Percentiles rank a stretch among this genome's conserved stretches.
Conservation (phyloP, 2,888 invertebrate genomes). For the Lasioglossum morio region DNA sequence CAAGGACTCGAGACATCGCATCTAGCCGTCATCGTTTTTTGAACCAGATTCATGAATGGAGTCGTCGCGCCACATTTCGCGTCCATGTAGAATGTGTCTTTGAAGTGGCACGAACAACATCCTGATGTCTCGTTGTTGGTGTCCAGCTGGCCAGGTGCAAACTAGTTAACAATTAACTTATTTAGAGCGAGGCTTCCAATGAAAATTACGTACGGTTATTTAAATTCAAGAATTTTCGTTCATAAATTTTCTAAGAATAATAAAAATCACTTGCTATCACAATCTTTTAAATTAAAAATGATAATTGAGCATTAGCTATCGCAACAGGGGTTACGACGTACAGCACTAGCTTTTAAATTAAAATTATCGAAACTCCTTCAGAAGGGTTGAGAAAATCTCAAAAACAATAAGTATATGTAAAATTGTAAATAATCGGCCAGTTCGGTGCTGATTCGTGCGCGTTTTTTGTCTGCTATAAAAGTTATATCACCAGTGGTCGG, state of each 20-base stretch:
- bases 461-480: too few relatives aligned
- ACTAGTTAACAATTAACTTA: conserved; percentile 45
- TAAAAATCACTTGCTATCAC: background rate
- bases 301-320: too few relatives aligned
- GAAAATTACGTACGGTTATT: background rate
- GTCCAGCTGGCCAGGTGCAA: conserved; percentile 32
- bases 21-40: conserved; percentile 76
- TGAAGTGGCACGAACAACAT: conserved; percentile 77
- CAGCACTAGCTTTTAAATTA: too few relatives aligned
- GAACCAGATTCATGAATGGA: conserved; percentile 79
- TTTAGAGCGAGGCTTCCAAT: background rate
- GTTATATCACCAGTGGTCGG: too few relatives aligned
- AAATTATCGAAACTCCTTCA: too few relatives aligned
- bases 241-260: background rate
- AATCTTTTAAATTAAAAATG: too few relatives aligned
- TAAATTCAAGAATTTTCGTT: background rate
- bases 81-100: conserved; percentile 79
- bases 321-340: too few relatives aligned
- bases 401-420: too few relatives aligned
- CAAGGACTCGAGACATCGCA: conserved; percentile 82
- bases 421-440: too few relatives aligned
- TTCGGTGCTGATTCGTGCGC: too few relatives aligned
- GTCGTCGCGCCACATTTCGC: conserved; percentile 75
- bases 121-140: conserved; percentile 28
- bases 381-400: too few relatives aligned